Evolutionary conservation across 37 sponge, comb jelly and placozoan genomes (phyloP).

Genomic region (Aphrocallistes beatrix): DNA sequence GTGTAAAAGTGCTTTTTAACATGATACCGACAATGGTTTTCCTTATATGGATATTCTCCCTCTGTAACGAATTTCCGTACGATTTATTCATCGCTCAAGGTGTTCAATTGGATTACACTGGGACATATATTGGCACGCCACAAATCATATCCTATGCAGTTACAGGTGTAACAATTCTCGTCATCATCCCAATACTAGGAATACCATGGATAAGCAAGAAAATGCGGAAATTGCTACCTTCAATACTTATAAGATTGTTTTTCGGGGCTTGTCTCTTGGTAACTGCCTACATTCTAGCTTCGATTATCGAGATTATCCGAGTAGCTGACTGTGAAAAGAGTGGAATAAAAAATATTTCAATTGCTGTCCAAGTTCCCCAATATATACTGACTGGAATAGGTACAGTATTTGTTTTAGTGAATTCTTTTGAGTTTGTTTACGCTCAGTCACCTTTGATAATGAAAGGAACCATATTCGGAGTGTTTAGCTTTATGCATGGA

Average conservation of each 20-base stretch:
- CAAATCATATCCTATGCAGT: background rate
- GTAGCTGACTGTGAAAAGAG: background rate
- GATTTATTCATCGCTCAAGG: constrained; percentile 10
- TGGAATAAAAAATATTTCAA: background rate
- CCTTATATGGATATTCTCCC: background rate
- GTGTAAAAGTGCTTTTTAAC: background rate
- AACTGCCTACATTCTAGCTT: background rate
- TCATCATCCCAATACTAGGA: background rate
- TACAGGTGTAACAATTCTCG: background rate
- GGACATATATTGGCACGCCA: background rate
- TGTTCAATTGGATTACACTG: background rate
- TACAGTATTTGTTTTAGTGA: background rate
- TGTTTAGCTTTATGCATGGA: background rate
- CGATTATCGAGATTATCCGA: background rate
- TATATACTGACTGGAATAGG: background rate
- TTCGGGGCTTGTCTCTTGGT: background rate
- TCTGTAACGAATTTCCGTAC: background rate
- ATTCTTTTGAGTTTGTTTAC: background rate
- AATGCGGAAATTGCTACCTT: background rate
- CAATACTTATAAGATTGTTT: background rate
- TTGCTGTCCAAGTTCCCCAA: background rate
- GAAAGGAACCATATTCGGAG: background rate
- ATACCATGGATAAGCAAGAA: background rate
- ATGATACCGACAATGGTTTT: background rate
- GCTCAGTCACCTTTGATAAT: background rate